A percentile compares a stretch with the other conserved stretches of the same genome.
Conservation (phyloP, 1,140 invertebrate genomes). For the Atta colombica region DNA sequence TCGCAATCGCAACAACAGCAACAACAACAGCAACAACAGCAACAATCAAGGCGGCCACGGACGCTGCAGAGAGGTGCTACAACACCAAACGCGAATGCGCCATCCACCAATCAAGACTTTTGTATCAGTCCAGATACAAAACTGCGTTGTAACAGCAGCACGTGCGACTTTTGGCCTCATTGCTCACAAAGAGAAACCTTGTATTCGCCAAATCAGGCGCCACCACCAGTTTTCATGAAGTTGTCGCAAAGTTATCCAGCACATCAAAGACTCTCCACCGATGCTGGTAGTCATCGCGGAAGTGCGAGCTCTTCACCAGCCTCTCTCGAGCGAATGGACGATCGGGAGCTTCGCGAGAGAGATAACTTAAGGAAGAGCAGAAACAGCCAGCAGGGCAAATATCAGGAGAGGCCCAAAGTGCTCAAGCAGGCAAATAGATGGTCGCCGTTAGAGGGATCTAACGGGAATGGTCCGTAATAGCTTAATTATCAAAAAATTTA, state of each 20-base stretch:
- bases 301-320: constrained; percentile 83
- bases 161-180: constrained; percentile 88
- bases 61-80: constrained; percentile 86
- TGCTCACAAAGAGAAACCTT: constrained; percentile 86
- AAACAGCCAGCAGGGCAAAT: constrained; percentile 57
- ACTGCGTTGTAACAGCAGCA: constrained; percentile 86
- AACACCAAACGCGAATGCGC: constrained; percentile 82
- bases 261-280: constrained; percentile 82
- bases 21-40: constrained; percentile 69
- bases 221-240: constrained; percentile 84
- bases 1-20: constrained; percentile 63
- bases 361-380: constrained; percentile 73
- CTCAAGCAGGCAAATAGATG: constrained; percentile 75
- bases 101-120: constrained; percentile 76
- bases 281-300: constrained; percentile 74
- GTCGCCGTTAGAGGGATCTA: constrained; percentile 64
- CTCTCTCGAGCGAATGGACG: constrained; percentile 82
- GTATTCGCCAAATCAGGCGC: constrained; percentile 80
- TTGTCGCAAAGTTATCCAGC: constrained; percentile 88
- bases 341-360: constrained; percentile 73
- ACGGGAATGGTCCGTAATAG: constrained; percentile 71
- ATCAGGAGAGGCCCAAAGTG: constrained; percentile 78
- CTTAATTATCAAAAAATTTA: background rate
- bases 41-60: constrained; percentile 78
- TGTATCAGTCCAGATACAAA: constrained; percentile 79